Evolutionary conservation across 2,113 vertebrate species (phyloP).

Genomic region (Cololabis saira): DNA sequence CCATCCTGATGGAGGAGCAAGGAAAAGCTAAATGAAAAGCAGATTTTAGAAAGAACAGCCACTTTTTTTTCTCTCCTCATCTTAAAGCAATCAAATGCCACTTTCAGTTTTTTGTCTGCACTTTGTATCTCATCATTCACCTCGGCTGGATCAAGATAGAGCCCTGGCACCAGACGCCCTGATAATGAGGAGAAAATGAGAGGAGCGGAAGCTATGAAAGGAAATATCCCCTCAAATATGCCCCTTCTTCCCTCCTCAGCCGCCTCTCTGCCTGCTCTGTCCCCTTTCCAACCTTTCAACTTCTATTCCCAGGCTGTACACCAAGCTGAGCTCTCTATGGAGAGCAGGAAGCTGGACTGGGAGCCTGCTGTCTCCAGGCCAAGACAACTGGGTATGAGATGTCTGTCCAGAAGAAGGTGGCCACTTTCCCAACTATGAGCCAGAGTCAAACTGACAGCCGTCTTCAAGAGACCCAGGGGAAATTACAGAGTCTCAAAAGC

Average conservation of each 20-base stretch:
- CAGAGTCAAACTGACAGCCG: constrained; percentile 69
- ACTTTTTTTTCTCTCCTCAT: constrained; percentile 19
- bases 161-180: constrained; percentile 66
- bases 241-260: constrained; percentile 21
- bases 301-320: constrained; percentile 54
- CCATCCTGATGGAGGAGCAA: constrained; percentile 16
- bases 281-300: constrained; percentile 53
- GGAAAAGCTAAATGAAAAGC: constrained; percentile 47
- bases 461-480: constrained; percentile 59
- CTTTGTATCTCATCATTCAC: constrained; percentile 65
- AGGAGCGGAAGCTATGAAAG: constrained; percentile 68
- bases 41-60: constrained; percentile 23
- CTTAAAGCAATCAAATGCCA: constrained; percentile 53
- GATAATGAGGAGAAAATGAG: constrained; percentile 77
- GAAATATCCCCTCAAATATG: constrained; percentile 71
- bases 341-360: constrained; percentile 61
- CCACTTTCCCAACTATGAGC: constrained; percentile 52
- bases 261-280: constrained; percentile 44
- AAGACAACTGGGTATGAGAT: constrained; percentile 47
- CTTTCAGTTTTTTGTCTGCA: constrained; percentile 54
- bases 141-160: constrained; percentile 50
- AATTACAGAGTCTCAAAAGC: constrained; percentile 61
- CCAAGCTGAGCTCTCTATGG: constrained; percentile 46
- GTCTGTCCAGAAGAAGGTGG: constrained; percentile 54
- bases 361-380: constrained; percentile 52